Percentiles rank a stretch among this genome's conserved stretches.
Conservation (phyloP, 2,797 vertebrate species). For the Fistularia tabacaria region DNA sequence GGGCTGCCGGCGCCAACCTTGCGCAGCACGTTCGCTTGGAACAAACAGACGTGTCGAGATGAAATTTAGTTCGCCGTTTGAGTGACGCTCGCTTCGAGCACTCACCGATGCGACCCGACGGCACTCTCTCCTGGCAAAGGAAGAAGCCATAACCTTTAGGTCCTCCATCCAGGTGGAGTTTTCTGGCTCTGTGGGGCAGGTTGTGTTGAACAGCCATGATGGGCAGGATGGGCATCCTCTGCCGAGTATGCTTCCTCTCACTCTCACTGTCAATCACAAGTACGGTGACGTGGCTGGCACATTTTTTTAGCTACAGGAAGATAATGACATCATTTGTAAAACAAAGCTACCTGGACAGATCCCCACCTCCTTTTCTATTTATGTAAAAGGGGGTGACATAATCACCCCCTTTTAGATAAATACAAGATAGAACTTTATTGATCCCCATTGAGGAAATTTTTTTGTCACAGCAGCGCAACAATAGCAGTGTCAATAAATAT, state of each 20-base stretch:
- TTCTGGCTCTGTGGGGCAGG: constrained; percentile 78
- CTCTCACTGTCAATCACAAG: constrained; percentile 84
- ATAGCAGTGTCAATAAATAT: no score
- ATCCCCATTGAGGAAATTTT: no score
- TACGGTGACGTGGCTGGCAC: constrained; percentile 78
- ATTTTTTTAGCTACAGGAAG: constrained; percentile 80
- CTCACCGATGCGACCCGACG: constrained; percentile 75
- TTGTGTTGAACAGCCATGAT: constrained; percentile 79
- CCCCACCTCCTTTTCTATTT: no score
- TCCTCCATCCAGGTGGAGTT: constrained; percentile 73
- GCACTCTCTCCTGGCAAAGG: constrained; percentile 79
- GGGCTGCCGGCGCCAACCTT: constrained; percentile 79
- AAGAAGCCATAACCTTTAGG: constrained; percentile 84
- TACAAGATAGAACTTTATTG: no score
- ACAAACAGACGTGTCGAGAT: neutral
- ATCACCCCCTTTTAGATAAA: no score
- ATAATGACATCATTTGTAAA: neutral
- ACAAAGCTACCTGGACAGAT: no score
- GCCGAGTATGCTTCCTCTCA: constrained; percentile 76
- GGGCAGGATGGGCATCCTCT: constrained; percentile 75
- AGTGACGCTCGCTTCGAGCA: neutral
- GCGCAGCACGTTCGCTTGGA: constrained; percentile 82
- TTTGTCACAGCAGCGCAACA: no score
- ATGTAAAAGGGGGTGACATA: no score
- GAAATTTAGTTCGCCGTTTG: neutral